Evolutionary conservation across 2,888 invertebrate species (phyloP).

Genomic region (Scaptomyza tumidula): DNA sequence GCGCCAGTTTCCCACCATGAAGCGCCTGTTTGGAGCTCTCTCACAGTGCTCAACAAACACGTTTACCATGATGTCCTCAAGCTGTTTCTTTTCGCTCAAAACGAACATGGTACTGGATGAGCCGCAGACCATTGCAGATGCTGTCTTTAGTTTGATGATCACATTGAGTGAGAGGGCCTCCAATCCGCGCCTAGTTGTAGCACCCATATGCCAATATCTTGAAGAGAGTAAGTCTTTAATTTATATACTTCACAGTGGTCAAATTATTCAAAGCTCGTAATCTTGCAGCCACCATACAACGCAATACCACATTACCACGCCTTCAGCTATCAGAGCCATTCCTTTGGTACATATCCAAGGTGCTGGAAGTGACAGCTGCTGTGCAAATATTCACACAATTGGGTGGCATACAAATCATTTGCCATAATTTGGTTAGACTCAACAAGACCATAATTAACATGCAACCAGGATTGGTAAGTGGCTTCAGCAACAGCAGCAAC

Average conservation of each 20-base stretch:
- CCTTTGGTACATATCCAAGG: constrained; percentile 92
- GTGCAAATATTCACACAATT: constrained; percentile 90
- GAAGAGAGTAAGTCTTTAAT: constrained; percentile 76
- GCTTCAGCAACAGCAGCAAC: neutral
- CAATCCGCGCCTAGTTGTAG: constrained; percentile 90
- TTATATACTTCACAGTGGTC: too few species aligned
- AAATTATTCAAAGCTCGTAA: neutral
- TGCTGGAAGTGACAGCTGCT: constrained; percentile 91
- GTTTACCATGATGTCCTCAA: constrained; percentile 88
- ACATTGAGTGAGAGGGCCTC: constrained; percentile 91
- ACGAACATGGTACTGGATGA: constrained; percentile 85
- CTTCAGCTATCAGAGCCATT: constrained; percentile 92
- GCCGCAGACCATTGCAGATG: constrained; percentile 92
- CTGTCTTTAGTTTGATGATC: constrained; percentile 93
- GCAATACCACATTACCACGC: constrained; percentile 81
- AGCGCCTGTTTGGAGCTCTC: constrained; percentile 91
- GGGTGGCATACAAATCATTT: constrained; percentile 90
- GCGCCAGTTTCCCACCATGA: constrained; percentile 92
- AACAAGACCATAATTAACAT: constrained; percentile 90
- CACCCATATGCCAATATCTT: constrained; percentile 91
- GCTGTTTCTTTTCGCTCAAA: constrained; percentile 83
- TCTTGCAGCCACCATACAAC: constrained; percentile 79
- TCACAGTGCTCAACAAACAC: constrained; percentile 91
- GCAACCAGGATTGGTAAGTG: constrained; percentile 88
- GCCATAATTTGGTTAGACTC: constrained; percentile 91